Conservation (phyloP, 1,140 invertebrate genomes). For the Agrilus planipennis region DNA sequence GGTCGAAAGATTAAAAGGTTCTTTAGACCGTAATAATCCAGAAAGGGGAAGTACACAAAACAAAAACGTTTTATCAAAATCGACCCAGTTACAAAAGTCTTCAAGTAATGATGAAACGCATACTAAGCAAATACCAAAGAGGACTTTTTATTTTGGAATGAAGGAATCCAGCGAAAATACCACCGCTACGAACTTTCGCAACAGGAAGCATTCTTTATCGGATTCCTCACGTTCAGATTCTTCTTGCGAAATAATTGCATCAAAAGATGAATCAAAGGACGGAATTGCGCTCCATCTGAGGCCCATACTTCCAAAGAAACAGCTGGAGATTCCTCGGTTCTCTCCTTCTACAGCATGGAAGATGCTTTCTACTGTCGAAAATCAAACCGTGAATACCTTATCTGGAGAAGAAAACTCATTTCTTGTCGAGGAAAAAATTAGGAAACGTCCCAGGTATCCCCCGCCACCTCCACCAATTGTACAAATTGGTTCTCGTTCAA, state of each 20-base stretch:
- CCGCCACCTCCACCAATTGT: conserved; percentile 34
- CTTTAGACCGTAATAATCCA: too few relatives aligned
- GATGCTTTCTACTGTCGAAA: conserved; percentile 42
- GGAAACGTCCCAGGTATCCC: conserved; percentile 38
- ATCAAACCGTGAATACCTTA: conserved; percentile 15
- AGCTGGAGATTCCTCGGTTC: conserved; percentile 60
- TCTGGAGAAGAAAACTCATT: conserved; percentile 25
- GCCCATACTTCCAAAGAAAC: conserved; percentile 65
- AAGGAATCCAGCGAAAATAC: conserved; percentile 34
- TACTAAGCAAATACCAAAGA: conserved; percentile 29
- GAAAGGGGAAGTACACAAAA: too few relatives aligned
- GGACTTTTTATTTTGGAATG: conserved; percentile 68
- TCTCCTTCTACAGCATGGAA: conserved; percentile 74
- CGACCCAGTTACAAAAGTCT: too few relatives aligned
- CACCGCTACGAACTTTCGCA: conserved; percentile 4
- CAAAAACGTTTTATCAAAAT: too few relatives aligned
- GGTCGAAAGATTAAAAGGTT: too few relatives aligned
- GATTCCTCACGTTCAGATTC: conserved; percentile 42
- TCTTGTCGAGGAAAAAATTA: conserved; percentile 42
- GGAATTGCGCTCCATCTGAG: conserved; percentile 59
- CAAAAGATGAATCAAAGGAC: conserved; percentile 32
- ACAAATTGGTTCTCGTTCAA: conserved; percentile 29
- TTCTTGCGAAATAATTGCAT: conserved; percentile 38
- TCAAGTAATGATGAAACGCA: too few relatives aligned
- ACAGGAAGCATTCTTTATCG: background rate